A percentile compares a stretch with the other conserved stretches of the same genome.
Conservation (phyloP, 2,888 invertebrate genomes). For the Isoperla grammatica region DNA sequence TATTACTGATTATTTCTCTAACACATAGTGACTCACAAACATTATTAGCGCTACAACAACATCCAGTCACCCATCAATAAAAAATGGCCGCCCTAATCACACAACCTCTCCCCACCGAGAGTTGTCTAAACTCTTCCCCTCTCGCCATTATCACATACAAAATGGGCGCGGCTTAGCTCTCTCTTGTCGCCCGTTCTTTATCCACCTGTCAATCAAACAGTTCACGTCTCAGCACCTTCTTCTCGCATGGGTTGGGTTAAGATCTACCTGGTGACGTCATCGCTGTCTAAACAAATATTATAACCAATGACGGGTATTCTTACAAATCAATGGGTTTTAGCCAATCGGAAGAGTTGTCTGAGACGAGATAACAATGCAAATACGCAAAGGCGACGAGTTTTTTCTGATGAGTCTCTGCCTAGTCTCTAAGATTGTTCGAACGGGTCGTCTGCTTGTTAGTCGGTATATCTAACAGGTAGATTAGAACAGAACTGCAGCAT, state of each 20-base stretch:
- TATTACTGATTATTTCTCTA: too few relatives aligned
- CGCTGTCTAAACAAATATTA: not conserved
- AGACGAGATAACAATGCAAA: not conserved
- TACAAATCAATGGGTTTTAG: not conserved
- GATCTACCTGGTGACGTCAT: not conserved
- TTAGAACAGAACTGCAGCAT: not conserved
- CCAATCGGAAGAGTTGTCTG: not conserved
- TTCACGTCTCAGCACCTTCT: not conserved
- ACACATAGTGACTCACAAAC: too few relatives aligned
- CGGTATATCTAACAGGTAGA: not conserved
- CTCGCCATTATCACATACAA: too few relatives aligned
- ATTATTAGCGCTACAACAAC: too few relatives aligned
- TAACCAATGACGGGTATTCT: not conserved
- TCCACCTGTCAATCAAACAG: too few relatives aligned
- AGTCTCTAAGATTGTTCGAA: not conserved
- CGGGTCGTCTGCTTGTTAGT: not conserved
- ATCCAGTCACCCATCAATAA: too few relatives aligned
- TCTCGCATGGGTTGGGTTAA: constrained; percentile 4
- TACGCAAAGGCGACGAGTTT: not conserved
- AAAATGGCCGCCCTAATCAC: not conserved
- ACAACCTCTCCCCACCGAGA: not conserved
- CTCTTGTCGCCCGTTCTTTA: not conserved
- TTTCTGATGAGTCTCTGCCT: not conserved
- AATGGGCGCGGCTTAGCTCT: too few relatives aligned
- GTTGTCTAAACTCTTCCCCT: not conserved